Conservation (phyloP, 2,888 invertebrate species). For the Hedya salicella region DNA sequence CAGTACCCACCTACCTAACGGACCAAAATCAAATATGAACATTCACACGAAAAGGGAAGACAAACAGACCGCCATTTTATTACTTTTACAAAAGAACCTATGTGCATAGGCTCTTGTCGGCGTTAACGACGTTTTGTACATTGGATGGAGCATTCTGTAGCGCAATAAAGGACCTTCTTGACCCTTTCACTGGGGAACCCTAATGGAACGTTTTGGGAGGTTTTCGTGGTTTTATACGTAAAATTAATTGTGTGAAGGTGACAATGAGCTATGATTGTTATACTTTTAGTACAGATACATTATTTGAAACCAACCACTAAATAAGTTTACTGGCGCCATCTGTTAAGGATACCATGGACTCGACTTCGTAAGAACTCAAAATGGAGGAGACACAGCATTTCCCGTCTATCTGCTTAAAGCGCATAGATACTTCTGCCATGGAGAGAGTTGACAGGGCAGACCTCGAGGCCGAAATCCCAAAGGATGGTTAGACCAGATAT, state of each 20-base stretch:
- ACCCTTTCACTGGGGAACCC: slow-evolving; percentile 46
- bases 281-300: background rate
- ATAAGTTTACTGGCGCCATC: too few relatives aligned
- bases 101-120: background rate
- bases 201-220: slow-evolving; percentile 41
- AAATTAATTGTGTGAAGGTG: slow-evolving; percentile 15
- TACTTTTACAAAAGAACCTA: background rate
- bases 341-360: too few relatives aligned
- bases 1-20: slow-evolving; percentile 37
- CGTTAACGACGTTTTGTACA: background rate
- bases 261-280: slow-evolving; percentile 1
- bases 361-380: too few relatives aligned
- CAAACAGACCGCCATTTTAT: slow-evolving; percentile 60
- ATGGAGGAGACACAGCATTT: too few relatives aligned
- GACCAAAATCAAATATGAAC: slow-evolving; percentile 68
- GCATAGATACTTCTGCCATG: too few relatives aligned
- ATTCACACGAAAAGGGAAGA: slow-evolving; percentile 67
- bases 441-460: too few relatives aligned
- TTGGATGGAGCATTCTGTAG: slow-evolving; percentile 53
- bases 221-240: slow-evolving; percentile 15
- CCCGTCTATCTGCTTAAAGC: too few relatives aligned
- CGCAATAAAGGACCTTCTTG: slow-evolving; percentile 64
- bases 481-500: too few relatives aligned
- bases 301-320: too few relatives aligned
- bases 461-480: too few relatives aligned